Conservation (phyloP, 2,888 invertebrate species). For the Dione juno region DNA sequence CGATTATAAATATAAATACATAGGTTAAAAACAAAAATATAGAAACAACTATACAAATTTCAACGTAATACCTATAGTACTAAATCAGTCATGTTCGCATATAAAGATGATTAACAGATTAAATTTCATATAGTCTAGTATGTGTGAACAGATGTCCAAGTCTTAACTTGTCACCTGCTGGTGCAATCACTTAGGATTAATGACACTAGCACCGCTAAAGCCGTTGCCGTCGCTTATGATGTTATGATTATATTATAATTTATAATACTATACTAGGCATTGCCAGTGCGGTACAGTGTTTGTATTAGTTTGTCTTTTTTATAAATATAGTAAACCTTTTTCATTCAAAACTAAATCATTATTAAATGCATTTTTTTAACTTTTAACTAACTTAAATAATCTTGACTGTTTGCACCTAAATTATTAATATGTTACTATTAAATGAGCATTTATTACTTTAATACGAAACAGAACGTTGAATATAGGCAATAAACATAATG, state of each 20-base stretch:
- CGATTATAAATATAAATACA: too few relatives aligned
- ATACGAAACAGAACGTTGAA: neutral
- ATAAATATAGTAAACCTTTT: too few relatives aligned
- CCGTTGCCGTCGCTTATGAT: neutral
- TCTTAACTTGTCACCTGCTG: constrained; percentile 20
- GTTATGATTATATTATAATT: neutral
- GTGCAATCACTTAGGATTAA: constrained; percentile 15
- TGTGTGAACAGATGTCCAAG: constrained; percentile 18
- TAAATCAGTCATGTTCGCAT: too few relatives aligned
- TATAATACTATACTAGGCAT: neutral
- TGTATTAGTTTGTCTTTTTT: too few relatives aligned
- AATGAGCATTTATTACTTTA: neutral
- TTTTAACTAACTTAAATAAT: too few relatives aligned
- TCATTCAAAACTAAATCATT: too few relatives aligned
- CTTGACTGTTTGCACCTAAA: neutral
- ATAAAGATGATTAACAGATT: neutral
- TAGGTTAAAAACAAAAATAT: too few relatives aligned
- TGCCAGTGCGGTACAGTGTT: too few relatives aligned
- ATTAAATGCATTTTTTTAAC: too few relatives aligned
- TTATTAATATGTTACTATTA: neutral
- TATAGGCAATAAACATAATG: constrained; percentile 8
- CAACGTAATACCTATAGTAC: too few relatives aligned
- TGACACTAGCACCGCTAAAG: constrained; percentile 5
- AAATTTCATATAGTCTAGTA: neutral
- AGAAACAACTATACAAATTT: too few relatives aligned